Evolutionary conservation across 2,797 vertebrate genomes (phyloP).

Genomic region (Malurus splendens): DNA sequence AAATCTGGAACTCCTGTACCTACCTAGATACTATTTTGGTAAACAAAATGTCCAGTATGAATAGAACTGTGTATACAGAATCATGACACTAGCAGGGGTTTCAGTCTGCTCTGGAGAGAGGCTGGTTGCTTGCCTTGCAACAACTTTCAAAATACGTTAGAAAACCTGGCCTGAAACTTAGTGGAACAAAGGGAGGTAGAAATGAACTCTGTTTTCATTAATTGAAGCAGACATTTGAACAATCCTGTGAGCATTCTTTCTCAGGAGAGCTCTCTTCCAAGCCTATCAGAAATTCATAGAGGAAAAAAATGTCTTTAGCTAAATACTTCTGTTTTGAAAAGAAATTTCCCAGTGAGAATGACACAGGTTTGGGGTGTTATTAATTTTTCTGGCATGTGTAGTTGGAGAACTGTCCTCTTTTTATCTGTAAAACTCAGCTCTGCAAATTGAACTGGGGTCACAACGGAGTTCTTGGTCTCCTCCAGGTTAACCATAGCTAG

Average conservation of each 20-base stretch:
- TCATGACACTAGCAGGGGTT: neutral
- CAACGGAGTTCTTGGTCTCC: neutral
- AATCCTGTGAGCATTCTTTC: neutral
- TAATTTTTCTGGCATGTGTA: fast-evolving
- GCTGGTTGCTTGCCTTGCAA: neutral
- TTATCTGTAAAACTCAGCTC: neutral
- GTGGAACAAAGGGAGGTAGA: neutral
- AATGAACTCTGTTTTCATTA: neutral
- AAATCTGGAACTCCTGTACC: neutral
- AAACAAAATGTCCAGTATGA: neutral
- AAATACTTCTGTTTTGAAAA: neutral
- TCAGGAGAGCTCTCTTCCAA: neutral
- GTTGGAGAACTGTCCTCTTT: neutral
- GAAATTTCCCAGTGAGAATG: neutral
- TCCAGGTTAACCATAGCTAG: neutral
- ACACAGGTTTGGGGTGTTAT: fast-evolving
- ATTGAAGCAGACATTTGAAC: neutral
- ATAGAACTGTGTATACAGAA: neutral
- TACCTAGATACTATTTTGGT: neutral
- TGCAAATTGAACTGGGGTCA: neutral
- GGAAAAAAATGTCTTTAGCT: neutral
- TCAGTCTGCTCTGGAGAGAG: neutral
- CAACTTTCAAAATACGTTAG: neutral
- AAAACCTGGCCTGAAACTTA: neutral
- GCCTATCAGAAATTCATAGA: neutral